Conservation (phyloP, 2,888 invertebrate species). For the Diarsia mendica region DNA sequence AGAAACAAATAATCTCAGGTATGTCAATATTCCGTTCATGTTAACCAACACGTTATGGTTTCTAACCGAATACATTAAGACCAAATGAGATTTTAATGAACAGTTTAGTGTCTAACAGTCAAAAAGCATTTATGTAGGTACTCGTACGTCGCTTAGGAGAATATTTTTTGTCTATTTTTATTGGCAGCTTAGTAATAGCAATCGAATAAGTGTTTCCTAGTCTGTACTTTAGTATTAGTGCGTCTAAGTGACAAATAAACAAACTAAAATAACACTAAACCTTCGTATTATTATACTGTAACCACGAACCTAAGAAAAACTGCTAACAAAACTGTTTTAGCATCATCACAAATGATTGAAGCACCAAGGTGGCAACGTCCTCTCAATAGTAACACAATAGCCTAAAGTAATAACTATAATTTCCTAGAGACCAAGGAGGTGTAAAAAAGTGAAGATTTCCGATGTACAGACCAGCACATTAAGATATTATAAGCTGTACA, state of each 20-base stretch:
- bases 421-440: too few relatives aligned
- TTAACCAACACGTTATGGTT: constrained; percentile 16
- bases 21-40: constrained; percentile 5
- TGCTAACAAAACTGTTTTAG: constrained; percentile 6
- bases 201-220: constrained; percentile 71
- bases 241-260: constrained; percentile 60
- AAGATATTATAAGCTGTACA: too few relatives aligned
- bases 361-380: constrained; percentile 5
- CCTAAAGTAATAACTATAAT: too few relatives aligned
- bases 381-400: background rate
- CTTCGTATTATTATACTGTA: constrained; percentile 34
- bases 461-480: too few relatives aligned
- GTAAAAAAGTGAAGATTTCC: too few relatives aligned
- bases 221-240: constrained; percentile 64
- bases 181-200: constrained; percentile 59
- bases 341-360: constrained; percentile 21
- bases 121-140: constrained; percentile 58
- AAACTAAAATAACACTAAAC: constrained; percentile 55
- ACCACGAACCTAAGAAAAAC: constrained; percentile 3
- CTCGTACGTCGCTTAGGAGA: constrained; percentile 30
- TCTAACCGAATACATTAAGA: constrained; percentile 7
- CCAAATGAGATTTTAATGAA: constrained; percentile 32
- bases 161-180: constrained; percentile 37
- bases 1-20: background rate
- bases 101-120: constrained; percentile 50